These are phyloP conservation scores for Tubulanus polymorphus DNA, from an alignment of 2,888 invertebrate species.

Conservation along the genomic window DNA sequence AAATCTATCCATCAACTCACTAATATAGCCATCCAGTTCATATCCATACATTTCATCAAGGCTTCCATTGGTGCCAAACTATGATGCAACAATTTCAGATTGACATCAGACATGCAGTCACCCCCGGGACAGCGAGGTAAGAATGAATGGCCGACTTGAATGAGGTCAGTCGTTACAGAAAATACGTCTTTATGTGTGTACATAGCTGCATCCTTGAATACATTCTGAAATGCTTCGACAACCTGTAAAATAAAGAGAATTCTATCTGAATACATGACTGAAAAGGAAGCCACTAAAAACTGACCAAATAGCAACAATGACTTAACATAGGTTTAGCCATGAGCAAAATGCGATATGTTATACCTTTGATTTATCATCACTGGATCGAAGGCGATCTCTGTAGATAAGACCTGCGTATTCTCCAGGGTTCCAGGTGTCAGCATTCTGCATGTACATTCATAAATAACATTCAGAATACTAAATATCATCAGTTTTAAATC, in stretches of 20 bases:
- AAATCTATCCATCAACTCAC: too few relatives aligned
- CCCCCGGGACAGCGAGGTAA: slow-evolving; percentile 20
- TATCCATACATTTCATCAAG: slow-evolving; percentile 78
- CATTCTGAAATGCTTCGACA: slow-evolving; percentile 39
- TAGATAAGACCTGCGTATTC: slow-evolving; percentile 72
- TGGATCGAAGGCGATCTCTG: slow-evolving; percentile 78
- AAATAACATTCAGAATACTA: background rate
- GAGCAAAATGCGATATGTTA: too few relatives aligned
- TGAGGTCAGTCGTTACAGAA: slow-evolving; percentile 24
- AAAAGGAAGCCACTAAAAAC: too few relatives aligned
- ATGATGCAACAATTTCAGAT: slow-evolving; percentile 44
- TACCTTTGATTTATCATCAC: slow-evolving; percentile 68
- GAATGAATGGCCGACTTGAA: slow-evolving; percentile 50
- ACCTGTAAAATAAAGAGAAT: slow-evolving; percentile 28
- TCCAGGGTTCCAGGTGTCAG: slow-evolving; percentile 53
- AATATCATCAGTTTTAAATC: background rate
- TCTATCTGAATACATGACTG: too few relatives aligned
- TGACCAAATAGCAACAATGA: too few relatives aligned
- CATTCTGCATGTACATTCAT: slow-evolving; percentile 14
- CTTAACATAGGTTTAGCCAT: too few relatives aligned
- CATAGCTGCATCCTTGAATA: slow-evolving; percentile 55
- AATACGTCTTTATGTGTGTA: slow-evolving; percentile 21
- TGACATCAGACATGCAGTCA: background rate
- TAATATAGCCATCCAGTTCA: slow-evolving; percentile 89
- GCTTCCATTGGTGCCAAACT: slow-evolving; percentile 65